Evolutionary conservation across 2,888 invertebrate species (phyloP).

Genomic region (Hetaerina titia): DNA sequence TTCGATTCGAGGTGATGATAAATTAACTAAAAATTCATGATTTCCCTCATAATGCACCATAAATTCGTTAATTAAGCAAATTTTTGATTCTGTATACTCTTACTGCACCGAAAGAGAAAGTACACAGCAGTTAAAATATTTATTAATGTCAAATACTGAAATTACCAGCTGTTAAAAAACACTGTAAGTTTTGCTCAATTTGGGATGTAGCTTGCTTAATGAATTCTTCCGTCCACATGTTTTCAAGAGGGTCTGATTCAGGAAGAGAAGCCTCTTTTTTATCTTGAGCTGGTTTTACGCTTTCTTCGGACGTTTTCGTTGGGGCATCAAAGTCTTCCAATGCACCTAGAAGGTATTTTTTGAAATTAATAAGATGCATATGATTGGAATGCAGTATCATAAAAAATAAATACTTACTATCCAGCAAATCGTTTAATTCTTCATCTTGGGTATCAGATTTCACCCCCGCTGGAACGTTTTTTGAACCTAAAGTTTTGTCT

Average conservation of each 20-base stretch:
- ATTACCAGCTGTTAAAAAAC: conserved; percentile 69
- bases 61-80: too few species aligned
- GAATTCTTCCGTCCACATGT: conserved; percentile 87
- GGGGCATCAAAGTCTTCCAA: conserved; percentile 81
- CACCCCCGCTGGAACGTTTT: background rate
- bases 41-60: too few species aligned
- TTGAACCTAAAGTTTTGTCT: conserved; percentile 6
- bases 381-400: conserved; percentile 26
- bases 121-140: background rate
- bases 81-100: too few species aligned
- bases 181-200: conserved; percentile 83
- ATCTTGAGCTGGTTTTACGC: conserved; percentile 70
- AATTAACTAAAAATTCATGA: too few species aligned
- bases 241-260: conserved; percentile 74
- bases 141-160: conserved; percentile 42
- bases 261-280: conserved; percentile 69
- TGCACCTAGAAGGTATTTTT: conserved; percentile 79
- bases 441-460: conserved; percentile 79
- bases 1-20: too few species aligned
- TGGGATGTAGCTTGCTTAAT: conserved; percentile 85
- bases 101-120: too few species aligned
- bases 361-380: background rate
- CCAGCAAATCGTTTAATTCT: conserved; percentile 86
- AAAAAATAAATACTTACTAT: conserved; percentile 81
- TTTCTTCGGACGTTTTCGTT: conserved; percentile 71